Conservation (phyloP, 2,797 vertebrate species). For the Eospalax fontanierii region DNA sequence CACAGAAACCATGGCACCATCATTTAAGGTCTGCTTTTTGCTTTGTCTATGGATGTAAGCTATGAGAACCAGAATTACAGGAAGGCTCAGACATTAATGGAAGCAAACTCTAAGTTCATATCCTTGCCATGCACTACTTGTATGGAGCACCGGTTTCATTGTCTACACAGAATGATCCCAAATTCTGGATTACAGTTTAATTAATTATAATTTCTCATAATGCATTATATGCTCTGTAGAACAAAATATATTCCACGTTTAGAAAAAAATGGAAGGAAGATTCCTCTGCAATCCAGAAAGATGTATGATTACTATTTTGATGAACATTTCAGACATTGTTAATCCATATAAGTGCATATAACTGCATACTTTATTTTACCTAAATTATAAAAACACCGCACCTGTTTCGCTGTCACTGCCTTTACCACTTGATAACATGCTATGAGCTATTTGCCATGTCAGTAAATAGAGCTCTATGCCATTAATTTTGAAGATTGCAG, state of each 20-base stretch:
- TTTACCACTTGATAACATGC: slow-evolving; percentile 46
- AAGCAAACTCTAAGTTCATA: neutral
- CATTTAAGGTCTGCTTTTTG: neutral
- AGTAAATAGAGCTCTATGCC: slow-evolving; percentile 24
- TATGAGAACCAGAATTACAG: neutral
- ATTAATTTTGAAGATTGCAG: neutral
- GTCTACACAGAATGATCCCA: neutral
- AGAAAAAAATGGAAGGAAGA: slow-evolving; percentile 39
- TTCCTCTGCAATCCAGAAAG: neutral
- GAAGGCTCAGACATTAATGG: neutral
- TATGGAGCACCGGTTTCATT: neutral
- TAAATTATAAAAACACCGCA: slow-evolving; percentile 45
- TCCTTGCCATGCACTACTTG: neutral
- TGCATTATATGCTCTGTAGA: neutral
- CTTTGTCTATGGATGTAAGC: rapidly evolving
- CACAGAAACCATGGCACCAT: neutral
- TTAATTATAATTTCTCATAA: neutral
- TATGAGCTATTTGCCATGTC: slow-evolving; percentile 42
- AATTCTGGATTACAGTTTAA: neutral
- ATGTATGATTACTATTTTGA: slow-evolving; percentile 10
- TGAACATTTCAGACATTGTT: slow-evolving; percentile 12
- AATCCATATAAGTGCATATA: neutral
- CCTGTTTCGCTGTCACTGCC: neutral
- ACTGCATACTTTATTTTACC: neutral
- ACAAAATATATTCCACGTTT: neutral